Base-by-base conservation (phyloP, 2,888 invertebrate genomes). In the Acronicta alni region DNA sequence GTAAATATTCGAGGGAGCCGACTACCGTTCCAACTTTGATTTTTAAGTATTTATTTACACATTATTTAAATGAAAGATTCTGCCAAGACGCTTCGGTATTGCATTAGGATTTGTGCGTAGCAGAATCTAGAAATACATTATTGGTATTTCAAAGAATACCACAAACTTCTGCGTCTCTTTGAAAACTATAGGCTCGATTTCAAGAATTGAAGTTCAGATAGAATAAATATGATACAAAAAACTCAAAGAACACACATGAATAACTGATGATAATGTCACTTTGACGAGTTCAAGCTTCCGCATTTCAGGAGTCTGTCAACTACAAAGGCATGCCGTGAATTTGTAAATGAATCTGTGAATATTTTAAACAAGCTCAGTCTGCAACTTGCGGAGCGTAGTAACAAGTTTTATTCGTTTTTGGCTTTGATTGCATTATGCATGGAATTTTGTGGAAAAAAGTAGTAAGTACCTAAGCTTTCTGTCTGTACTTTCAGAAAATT, bases 391-490 rank as follows among this genome's bases (percentile, higher is more conserved):
- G 45, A 49, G 55, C 41, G 48, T 49, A 57, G 56, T 60, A 57
- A 39, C 18, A 49, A 59, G 41, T 53, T 53, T 51, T 46, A 54
- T 57, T 59, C 44, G 44, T 44, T 54, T 64, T 60, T 52, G 48
- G 43, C 47, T n/a, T 58, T 74, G 70, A 72, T 72, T 72, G 54
- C 66, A 74, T 72, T 66, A 70, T 74, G 57, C 66, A 70, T 58
- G 16, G 52, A 64, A 49, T 57, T 53, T 43, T 47, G 57, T 42
- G 32, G 23, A 12, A 39, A 48, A 51, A 38, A 23, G 23, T 16
- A 35, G 41, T 43, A 51, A 2, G 12, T 32, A 32, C 35, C n/a
- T 35, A 35, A 55, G 30, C 23, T 54, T 60, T 71, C 56, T 71
- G 35, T 59, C 32, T 38, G 15, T 49, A 32, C 18, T 61, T 61